Evolutionary conservation across 2,888 invertebrate genomes (phyloP).

Genomic region (Drosophila putrida): DNA sequence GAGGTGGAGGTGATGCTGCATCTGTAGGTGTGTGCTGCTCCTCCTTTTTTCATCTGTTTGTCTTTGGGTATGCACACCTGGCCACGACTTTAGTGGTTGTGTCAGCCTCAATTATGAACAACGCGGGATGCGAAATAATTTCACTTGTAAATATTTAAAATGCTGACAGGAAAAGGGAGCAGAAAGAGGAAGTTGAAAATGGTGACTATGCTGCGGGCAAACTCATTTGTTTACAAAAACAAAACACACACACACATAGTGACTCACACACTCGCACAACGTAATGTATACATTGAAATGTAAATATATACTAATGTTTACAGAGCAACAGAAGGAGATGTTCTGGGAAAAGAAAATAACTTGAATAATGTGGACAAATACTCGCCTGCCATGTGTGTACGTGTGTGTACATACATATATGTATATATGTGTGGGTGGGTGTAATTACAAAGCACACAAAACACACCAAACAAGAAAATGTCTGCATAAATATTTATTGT

Average conservation of each 20-base stretch:
- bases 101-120: conserved; percentile 50
- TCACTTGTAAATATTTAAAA: conserved; percentile 73
- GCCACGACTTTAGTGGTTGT: conserved; percentile 45
- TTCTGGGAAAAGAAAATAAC: conserved; percentile 62
- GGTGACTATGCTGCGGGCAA: conserved; percentile 42
- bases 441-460: conserved; percentile 66
- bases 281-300: conserved; percentile 68
- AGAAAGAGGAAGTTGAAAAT: neutral
- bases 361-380: conserved; percentile 65
- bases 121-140: conserved; percentile 62
- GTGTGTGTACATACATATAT: conserved; percentile 10
- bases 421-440: conserved; percentile 25
- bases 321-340: conserved; percentile 31
- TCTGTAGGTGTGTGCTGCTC: neutral
- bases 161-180: conserved; percentile 18
- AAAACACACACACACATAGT: conserved; percentile 33
- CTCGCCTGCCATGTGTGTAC: neutral
- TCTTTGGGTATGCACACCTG: conserved; percentile 58
- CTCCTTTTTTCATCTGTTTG: conserved; percentile 39
- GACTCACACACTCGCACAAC: conserved; percentile 12
- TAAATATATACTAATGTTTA: conserved; percentile 66
- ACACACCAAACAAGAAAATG: conserved; percentile 41
- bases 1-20: neutral
- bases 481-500: conserved; percentile 77
- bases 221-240: conserved; percentile 69